Evolutionary conservation across 2,888 invertebrate genomes (phyloP).

Genomic region (Lasius fuliginosus): DNA sequence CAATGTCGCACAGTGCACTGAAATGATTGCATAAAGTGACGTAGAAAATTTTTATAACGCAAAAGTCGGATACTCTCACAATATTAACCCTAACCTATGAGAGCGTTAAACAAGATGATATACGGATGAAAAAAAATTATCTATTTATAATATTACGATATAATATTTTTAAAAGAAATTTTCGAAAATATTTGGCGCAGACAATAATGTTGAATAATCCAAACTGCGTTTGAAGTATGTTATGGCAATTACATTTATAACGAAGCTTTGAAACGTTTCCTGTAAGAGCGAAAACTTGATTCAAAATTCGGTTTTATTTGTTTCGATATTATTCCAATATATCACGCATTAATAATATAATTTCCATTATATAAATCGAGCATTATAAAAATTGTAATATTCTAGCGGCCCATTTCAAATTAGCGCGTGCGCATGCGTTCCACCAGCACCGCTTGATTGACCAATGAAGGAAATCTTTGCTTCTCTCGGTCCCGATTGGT

Average conservation of each 20-base stretch:
- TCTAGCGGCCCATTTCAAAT: background rate
- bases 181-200: background rate
- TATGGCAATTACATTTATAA: background rate
- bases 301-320: background rate
- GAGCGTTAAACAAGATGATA: background rate
- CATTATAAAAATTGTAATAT: background rate
- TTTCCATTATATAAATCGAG: background rate
- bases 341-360: background rate
- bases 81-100: background rate
- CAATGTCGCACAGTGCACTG: background rate
- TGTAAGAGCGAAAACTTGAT: background rate
- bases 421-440: background rate
- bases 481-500: too few relatives aligned
- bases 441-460: background rate
- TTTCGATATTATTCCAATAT: background rate
- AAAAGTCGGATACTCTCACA: background rate
- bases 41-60: background rate
- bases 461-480: background rate
- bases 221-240: background rate
- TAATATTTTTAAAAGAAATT: background rate
- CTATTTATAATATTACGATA: background rate
- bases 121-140: background rate
- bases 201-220: background rate
- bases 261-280: background rate
- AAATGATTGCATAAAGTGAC: background rate